Percentiles rank a stretch among this genome's conserved stretches.
These are phyloP conservation scores for Chlorops oryzae DNA, from an alignment of 1,140 invertebrate species.

Conservation along the genomic window DNA sequence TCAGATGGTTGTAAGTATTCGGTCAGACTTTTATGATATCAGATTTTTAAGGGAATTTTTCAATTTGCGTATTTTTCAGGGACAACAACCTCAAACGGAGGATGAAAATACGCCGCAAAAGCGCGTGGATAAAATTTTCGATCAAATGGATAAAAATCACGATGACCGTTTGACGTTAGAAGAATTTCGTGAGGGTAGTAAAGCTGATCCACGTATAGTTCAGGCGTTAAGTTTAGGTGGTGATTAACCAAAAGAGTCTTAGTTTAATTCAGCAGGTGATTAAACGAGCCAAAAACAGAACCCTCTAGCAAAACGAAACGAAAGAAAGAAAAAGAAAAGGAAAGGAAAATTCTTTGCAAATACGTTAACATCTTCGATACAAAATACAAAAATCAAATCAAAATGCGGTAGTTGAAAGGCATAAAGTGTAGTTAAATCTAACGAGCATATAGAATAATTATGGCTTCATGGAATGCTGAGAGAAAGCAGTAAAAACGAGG, in stretches of 20 bases:
- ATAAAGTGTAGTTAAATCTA: no score
- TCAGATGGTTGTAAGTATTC: constrained; percentile 90
- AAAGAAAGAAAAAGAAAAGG: no score
- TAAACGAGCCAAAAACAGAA: no score
- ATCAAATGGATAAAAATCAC: constrained; percentile 98
- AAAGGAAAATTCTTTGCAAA: no score
- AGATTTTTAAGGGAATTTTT: neutral
- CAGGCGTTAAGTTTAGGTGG: constrained; percentile 82
- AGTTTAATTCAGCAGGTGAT: constrained; percentile 13
- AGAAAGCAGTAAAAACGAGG: no score
- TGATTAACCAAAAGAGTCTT: constrained; percentile 53
- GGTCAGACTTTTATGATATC: neutral
- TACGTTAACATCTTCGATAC: no score
- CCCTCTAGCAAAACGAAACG: no score
- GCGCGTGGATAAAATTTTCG: constrained; percentile 94
- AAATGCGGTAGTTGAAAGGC: no score
- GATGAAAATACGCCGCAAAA: constrained; percentile 95
- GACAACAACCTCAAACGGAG: constrained; percentile 81
- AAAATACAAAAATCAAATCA: no score
- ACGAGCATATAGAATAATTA: no score
- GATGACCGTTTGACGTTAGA: constrained; percentile 95
- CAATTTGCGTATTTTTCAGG: constrained; percentile 50
- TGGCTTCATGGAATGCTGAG: no score
- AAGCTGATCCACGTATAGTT: constrained; percentile 96
- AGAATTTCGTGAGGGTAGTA: constrained; percentile 97